These are phyloP conservation scores for Chrysina gloriosa DNA, from an alignment of 2,888 invertebrate genomes.

Conservation along the genomic window DNA sequence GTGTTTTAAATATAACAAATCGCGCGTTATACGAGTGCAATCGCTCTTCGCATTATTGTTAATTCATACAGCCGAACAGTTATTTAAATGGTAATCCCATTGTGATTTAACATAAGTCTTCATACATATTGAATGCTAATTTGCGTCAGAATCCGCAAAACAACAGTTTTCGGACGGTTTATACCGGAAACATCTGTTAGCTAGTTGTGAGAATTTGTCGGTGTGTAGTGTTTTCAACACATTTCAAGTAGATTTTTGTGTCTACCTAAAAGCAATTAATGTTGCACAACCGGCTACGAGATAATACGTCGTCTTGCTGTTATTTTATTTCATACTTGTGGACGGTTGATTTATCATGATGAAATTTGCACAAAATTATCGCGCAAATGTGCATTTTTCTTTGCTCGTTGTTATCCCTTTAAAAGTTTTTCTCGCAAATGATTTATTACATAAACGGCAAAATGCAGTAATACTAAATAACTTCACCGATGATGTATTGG, in stretches of 20 bases:
- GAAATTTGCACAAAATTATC: neutral
- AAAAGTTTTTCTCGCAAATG: no score
- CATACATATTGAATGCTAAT: slow-evolving; percentile 15
- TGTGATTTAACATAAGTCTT: slow-evolving; percentile 1
- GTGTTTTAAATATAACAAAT: neutral
- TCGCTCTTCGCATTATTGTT: no score
- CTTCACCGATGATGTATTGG: no score
- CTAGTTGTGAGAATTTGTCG: slow-evolving; percentile 20
- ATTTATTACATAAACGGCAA: no score
- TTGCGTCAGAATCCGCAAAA: slow-evolving; percentile 18
- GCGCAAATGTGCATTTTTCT: neutral
- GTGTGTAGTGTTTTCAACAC: slow-evolving; percentile 27
- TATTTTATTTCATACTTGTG: neutral
- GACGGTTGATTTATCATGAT: slow-evolving; percentile 3
- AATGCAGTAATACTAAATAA: no score
- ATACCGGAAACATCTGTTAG: slow-evolving; percentile 27
- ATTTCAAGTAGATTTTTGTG: slow-evolving; percentile 22
- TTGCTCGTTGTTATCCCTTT: no score
- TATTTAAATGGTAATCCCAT: slow-evolving; percentile 1
- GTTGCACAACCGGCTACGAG: neutral
- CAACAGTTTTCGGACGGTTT: slow-evolving; percentile 24
- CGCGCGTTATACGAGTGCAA: neutral
- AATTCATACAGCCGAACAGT: neutral
- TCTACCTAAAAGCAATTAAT: slow-evolving; percentile 26
- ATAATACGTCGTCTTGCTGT: neutral